Percentiles rank a stretch among this genome's conserved stretches.
phyloP scores from a whole-genome alignment of 92 coral and sea anemone species.

The Paramuricea clavata region DNA sequence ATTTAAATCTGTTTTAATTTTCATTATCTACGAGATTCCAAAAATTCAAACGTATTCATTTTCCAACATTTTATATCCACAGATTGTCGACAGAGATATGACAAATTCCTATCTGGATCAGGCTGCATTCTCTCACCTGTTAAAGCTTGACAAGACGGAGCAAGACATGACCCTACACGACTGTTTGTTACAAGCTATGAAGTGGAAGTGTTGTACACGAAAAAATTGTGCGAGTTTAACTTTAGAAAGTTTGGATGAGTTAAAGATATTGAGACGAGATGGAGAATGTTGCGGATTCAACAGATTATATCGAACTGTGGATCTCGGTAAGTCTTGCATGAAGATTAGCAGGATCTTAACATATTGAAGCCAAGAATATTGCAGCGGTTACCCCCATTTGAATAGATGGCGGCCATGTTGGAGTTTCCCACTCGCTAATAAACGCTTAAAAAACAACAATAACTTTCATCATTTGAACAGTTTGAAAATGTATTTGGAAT shows the following conservation, averaged over 20 bases:
- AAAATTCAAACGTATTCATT: too few species aligned
- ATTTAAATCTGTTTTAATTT: too few species aligned
- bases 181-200: neutral
- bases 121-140: neutral
- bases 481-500: too few species aligned
- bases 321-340: slow-evolving; percentile 31
- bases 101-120: slow-evolving; percentile 21
- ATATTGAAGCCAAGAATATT: too few species aligned
- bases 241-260: slow-evolving; percentile 22
- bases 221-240: slow-evolving; percentile 19
- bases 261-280: slow-evolving; percentile 12
- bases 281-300: slow-evolving; percentile 14
- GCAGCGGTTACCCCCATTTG: too few species aligned
- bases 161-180: neutral
- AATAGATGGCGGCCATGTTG: too few species aligned
- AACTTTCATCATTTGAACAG: too few species aligned
- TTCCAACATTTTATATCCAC: too few species aligned
- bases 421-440: too few species aligned
- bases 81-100: slow-evolving; percentile 3
- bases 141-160: neutral
- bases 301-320: slow-evolving; percentile 22
- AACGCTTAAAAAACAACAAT: too few species aligned
- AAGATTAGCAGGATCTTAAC: too few species aligned
- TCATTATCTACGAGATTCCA: too few species aligned
- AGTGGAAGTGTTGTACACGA: slow-evolving; percentile 10